These are phyloP conservation scores for Delia radicum DNA, from an alignment of 1,140 invertebrate species.

Conservation along the genomic window DNA sequence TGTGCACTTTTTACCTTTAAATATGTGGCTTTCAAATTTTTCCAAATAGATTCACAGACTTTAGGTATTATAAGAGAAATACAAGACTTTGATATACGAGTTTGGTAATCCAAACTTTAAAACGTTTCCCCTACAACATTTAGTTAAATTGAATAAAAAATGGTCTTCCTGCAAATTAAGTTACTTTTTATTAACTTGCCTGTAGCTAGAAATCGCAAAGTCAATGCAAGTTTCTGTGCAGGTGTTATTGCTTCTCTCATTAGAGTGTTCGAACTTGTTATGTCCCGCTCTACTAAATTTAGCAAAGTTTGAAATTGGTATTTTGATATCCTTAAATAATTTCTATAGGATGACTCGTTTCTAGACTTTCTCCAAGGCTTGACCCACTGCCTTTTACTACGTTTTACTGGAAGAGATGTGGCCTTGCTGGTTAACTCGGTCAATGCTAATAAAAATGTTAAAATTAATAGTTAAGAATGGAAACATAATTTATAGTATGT, in stretches of 20 bases:
- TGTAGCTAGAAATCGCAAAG: not conserved
- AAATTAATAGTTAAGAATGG: too few relatives aligned
- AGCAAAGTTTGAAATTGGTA: not conserved
- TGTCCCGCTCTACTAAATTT: not conserved
- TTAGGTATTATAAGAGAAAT: not conserved
- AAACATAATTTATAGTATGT: not conserved
- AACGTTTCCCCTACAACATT: not conserved
- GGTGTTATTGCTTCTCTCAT: not conserved
- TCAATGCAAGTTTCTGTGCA: not conserved
- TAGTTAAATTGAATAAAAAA: not conserved
- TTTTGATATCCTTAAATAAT: not conserved
- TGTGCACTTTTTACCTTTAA: slow-evolving; percentile 6
- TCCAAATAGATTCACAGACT: not conserved
- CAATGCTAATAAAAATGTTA: not conserved
- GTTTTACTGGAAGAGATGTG: not conserved
- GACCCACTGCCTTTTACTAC: too few relatives aligned
- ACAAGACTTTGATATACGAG: not conserved
- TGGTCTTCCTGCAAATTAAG: not conserved
- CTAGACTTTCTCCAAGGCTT: not conserved
- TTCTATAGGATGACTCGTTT: not conserved
- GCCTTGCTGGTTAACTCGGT: not conserved
- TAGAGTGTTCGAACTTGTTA: not conserved
- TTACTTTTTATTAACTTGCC: not conserved
- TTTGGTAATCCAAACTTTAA: not conserved
- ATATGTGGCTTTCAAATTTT: not conserved